phyloP scores from a whole-genome alignment of 2,888 invertebrate species.

The Chloroclystis v-ata region DNA sequence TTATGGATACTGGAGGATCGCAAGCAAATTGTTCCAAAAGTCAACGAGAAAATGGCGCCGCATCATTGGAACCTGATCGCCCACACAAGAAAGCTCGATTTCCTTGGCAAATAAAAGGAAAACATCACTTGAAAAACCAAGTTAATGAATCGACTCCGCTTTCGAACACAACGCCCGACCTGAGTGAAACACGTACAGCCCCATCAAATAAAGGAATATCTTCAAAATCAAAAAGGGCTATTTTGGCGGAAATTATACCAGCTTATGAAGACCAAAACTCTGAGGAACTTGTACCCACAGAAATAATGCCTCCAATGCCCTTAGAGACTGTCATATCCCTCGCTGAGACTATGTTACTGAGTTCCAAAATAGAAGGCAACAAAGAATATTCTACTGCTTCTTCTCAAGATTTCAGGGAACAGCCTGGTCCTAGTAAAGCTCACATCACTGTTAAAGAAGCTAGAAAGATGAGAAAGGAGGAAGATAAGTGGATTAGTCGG shows the following conservation, averaged over 20 bases:
- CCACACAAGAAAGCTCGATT: conserved; percentile 82
- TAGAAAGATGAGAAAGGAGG: conserved; percentile 26
- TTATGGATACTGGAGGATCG: conserved; percentile 59
- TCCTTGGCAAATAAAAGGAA: conserved; percentile 83
- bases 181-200: neutral
- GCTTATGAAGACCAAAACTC: no score
- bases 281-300: neutral
- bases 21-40: conserved; percentile 70
- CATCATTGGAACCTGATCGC: conserved; percentile 69
- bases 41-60: conserved; percentile 75
- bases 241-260: no score
- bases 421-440: conserved; percentile 1
- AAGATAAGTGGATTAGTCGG: conserved; percentile 64
- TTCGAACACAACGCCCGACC: conserved; percentile 15
- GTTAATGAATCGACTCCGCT: conserved; percentile 19
- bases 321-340: conserved; percentile 8
- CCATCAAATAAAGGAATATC: conserved; percentile 25
- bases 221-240: no score
- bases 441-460: neutral
- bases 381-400: neutral
- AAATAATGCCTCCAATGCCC: neutral
- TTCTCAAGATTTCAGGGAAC: neutral
- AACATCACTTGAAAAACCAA: conserved; percentile 78
- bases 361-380: neutral
- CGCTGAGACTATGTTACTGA: conserved; percentile 9